Base-by-base conservation (phyloP, 2,797 vertebrate species). In the Tapirus indicus region DNA sequence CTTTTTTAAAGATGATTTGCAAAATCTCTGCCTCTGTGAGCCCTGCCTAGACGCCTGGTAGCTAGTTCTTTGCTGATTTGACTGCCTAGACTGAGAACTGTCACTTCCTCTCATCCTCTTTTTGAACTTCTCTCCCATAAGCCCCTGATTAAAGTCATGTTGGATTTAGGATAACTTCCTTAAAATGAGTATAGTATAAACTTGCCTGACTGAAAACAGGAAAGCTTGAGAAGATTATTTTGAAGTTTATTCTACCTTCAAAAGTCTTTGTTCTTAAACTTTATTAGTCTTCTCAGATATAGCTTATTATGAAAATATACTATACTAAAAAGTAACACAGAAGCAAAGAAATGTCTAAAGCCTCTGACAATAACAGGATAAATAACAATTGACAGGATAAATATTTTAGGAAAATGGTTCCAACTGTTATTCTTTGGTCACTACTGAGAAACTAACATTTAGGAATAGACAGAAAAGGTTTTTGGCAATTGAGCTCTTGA, bases 351-450 rank as follows among this genome's bases (percentile, higher is more conserved):
- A 66, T 64, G 25, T n/a, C 80, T 91, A 94, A 94, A 88, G 11
- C 21, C 17, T 92, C 56, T 60, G 60, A 93, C 49, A 84, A 77
- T 85, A 96, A n/a, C n/a, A n/a, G n/a, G n/a, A n/a, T n/a, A n/a
- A n/a, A n/a, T n/a, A n/a, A 60, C 23, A 79, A 94, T 47, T 0
- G 14, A 72, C 18, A 84, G 29, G 38, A 95, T 96, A 94, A 90
- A 97, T 97, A 96, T 92, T 96, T 97, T 95, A 94, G 7, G 25
- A 88, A 86, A 94, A 75, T 78, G 10, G 88, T 93, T 97, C 75
- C 86, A 69, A 35, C 25, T 47, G 38, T 89, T 97, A 85, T 49
- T 89, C 49, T 95, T 96, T 90, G 64, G 88, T 95, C 72, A 91
- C 12, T 69, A 38, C 25, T n/a, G 60, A 96, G 27, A 29, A 94